phyloP scores from a whole-genome alignment of 2,113 vertebrate genomes.

The Tylochromis polylepis region DNA sequence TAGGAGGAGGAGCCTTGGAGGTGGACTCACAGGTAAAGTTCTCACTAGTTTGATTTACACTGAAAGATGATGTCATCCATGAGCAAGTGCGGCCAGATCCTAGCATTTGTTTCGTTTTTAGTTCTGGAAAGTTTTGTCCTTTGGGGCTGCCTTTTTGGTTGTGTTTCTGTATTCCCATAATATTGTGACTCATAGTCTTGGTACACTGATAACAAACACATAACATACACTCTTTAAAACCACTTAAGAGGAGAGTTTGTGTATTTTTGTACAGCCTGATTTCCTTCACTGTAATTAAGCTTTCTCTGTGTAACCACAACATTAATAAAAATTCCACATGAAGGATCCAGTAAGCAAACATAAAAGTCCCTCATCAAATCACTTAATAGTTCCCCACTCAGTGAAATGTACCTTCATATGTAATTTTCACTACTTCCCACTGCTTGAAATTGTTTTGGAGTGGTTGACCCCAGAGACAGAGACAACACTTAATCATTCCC shows the following conservation, averaged over 20 bases:
- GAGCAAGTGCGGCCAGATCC: background rate
- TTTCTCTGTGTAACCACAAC: background rate
- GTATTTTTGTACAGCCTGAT: background rate
- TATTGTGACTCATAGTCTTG: background rate
- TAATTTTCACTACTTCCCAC: background rate
- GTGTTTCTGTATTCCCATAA: background rate
- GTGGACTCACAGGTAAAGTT: slow-evolving; percentile 75
- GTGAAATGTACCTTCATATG: background rate
- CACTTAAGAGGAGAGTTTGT: background rate
- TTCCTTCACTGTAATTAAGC: background rate
- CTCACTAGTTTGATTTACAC: background rate
- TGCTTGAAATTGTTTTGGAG: background rate
- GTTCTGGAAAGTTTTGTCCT: background rate
- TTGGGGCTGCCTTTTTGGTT: background rate
- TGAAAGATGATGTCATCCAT: background rate
- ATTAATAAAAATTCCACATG: background rate
- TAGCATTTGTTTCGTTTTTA: background rate
- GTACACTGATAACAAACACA: background rate
- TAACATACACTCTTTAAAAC: background rate
- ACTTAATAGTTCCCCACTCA: background rate
- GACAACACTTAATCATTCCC: background rate
- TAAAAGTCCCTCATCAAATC: background rate
- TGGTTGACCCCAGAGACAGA: background rate
- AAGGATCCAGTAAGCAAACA: background rate
- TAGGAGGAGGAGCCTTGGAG: slow-evolving; percentile 90